Evolutionary conservation across 2,888 invertebrate genomes (phyloP), one percentile per base, ranked within the genome.

Genomic region (Aleiodes leptofemur): DNA sequence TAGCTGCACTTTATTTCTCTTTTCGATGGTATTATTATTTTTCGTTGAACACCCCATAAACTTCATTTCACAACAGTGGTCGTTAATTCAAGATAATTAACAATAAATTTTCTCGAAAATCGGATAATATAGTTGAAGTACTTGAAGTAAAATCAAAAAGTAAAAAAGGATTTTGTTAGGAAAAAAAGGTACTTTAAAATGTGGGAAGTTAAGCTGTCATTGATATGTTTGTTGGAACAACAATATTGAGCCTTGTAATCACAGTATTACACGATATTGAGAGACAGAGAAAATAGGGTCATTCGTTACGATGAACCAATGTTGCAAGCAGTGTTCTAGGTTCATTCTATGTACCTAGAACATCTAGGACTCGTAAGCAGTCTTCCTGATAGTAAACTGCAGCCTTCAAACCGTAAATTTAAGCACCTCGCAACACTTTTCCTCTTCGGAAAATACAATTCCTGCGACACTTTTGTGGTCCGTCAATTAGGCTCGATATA

Each of bases 401-500:
- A 23, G 23, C 1, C 23, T 23, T 66, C 82, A 74, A 79, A 81
- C 83, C 84, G 84, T 85, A 84, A 85, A 84, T 83, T 82, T 80
- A 78, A 69, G 75, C 53, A 50, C 66, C 23, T 38, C 61, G 53
- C 43, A 31, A 68, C 57, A 76, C 59, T 59, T 9, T 71, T 77
- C 64, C 61, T 68, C 55, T 55, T 53, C 23, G 23, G 23, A 23
- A 23, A 31, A 70, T 74, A 68, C 77, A 66, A 73, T 48, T 53
- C 56, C 56, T 75, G 70, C 78, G 77, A 72, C 75, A 70, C 34
- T 73, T 76, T 76, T 76, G 77, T 80, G 76, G 66, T 73, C 81
- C 84, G 85, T 86, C 87, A 87, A 86, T 87, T 86, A 86, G 77
- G 79, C 76, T 77, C 83, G 82, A 85, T 84, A 82, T 81, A 84